Evolutionary conservation across 2,797 vertebrate species (phyloP), one percentile per base, ranked within the genome.

Genomic region (Arvicola amphibius): DNA sequence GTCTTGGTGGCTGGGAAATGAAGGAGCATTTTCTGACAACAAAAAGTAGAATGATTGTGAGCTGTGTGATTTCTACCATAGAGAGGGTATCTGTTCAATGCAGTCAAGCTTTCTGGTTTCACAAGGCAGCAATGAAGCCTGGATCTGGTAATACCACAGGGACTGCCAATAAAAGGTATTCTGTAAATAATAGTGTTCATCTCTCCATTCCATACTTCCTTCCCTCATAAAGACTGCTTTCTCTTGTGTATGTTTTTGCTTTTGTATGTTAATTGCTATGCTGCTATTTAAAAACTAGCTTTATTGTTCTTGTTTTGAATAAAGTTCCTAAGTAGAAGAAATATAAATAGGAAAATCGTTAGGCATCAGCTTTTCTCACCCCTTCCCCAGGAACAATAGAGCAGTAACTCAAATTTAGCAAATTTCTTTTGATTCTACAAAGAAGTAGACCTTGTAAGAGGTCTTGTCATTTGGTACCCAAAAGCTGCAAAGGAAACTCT

Each of bases 251-350:
- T 61, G 77, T 53, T 94, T 92, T 95, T 95, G 37, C 46, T 87
- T 93, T 93, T 91, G 56, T 91, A 16, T 90, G 71, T 90, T 92
- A 93, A 92, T 13, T 90, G 48, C 53, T 83, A n/a, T 61, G 56
- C 46, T 74, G 2, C 17, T 37, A 86, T 86, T 94, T 78, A 69
- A 92, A 94, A 93, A 61, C 17, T 53, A 96, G 59, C n/a, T 40
- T 95, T 59, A 96, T 92, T 96, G 51, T 84, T 12, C 69, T 86
- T 32, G 65, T 94, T 88, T 94, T 87, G 73, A 92, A 96, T 79
- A 43, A 92, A 93, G 34, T 94, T 3, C 61, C 25, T 83, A 77
- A 86, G 29, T 21, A 19, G 90, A 95, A 92, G 51, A 95, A 84
- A 92, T 91, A 29, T 92, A 65, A 87, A 93, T 59, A 92, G 48